Conservation (phyloP, 2,797 vertebrate species). For the Meriones psammophilus region DNA sequence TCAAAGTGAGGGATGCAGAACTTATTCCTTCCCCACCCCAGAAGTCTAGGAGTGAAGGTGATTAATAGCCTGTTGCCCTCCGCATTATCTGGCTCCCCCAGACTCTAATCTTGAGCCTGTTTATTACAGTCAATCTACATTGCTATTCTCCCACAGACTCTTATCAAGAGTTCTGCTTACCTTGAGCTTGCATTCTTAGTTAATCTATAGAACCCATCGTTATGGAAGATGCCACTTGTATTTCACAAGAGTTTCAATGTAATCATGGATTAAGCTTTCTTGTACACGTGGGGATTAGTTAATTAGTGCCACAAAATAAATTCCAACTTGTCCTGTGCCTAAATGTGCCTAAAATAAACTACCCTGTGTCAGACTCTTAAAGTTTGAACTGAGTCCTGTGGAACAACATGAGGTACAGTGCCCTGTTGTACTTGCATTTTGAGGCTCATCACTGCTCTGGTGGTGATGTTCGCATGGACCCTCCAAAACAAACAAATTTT, state of each 20-base stretch:
- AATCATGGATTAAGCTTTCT: background rate
- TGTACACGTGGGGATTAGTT: background rate
- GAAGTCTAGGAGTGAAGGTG: background rate
- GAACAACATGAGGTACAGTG: too few species aligned
- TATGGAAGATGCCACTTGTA: background rate
- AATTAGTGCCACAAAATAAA: background rate
- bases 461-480: background rate
- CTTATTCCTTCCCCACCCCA: background rate
- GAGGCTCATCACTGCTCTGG: background rate
- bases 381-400: background rate
- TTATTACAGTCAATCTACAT: background rate
- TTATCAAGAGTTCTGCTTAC: background rate
- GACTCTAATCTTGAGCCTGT: background rate
- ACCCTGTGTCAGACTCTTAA: background rate
- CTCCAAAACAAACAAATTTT: background rate
- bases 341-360: background rate
- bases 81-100: background rate
- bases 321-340: background rate
- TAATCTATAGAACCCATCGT: background rate
- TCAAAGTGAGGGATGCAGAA: background rate
- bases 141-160: too few species aligned
- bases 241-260: background rate
- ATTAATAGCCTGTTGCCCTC: background rate
- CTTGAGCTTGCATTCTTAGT: background rate
- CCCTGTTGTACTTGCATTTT: background rate